A percentile compares a stretch with the other conserved stretches of the same genome.
Evolutionary conservation across 64 coral and sea anemone species (phyloP).

Genomic region (Catalaphyllia jardinei): DNA sequence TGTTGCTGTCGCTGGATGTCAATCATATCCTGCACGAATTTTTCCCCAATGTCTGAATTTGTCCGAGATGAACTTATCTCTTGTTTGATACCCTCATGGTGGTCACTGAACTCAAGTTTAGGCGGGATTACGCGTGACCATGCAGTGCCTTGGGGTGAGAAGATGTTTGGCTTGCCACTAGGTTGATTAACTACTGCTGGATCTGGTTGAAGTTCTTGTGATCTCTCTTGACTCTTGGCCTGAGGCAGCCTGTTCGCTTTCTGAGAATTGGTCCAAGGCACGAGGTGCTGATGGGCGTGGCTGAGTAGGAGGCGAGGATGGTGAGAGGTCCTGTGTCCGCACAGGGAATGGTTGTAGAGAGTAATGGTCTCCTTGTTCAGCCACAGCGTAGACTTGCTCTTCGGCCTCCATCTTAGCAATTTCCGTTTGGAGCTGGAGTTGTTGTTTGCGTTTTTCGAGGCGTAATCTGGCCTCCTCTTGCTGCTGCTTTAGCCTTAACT

Average conservation of each 20-base stretch:
- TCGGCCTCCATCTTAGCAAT: slow-evolving; percentile 20
- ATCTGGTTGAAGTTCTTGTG: background rate
- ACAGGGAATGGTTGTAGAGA: background rate
- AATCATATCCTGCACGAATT: slow-evolving; percentile 13
- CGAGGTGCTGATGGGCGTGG: background rate
- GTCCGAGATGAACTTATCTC: background rate
- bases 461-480: slow-evolving; percentile 15
- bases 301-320: background rate
- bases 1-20: slow-evolving; percentile 35
- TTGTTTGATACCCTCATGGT: background rate
- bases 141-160: background rate
- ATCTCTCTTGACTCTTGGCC: background rate
- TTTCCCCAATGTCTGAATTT: background rate
- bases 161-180: background rate
- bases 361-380: slow-evolving; percentile 3
- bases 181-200: background rate
- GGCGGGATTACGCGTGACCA: background rate
- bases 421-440: slow-evolving; percentile 26
- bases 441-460: slow-evolving; percentile 1
- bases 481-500: background rate
- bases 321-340: background rate
- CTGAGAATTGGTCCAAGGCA: too few species aligned
- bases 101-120: background rate
- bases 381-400: slow-evolving; percentile 6
- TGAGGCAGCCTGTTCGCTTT: background rate